Percentiles rank a stretch among this genome's conserved stretches.
Conservation (phyloP, 2,797 vertebrate species). For the Selene dorsalis region DNA sequence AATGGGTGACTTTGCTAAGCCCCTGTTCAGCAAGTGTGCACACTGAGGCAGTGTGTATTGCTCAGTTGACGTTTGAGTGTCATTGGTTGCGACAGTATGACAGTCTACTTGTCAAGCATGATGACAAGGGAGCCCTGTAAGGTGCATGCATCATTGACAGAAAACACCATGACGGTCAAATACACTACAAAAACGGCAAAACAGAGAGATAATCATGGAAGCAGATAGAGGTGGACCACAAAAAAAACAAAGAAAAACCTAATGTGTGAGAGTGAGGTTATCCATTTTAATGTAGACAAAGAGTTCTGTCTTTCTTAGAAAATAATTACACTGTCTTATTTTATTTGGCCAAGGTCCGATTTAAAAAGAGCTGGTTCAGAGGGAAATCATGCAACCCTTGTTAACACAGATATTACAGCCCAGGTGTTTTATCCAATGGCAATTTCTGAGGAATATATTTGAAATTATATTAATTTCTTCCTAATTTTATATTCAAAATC, state of each 20-base stretch:
- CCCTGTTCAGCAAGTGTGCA: conserved; percentile 40
- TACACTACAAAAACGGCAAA: conserved; percentile 24
- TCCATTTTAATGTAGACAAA: neutral
- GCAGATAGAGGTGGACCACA: neutral
- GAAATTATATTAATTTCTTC: neutral
- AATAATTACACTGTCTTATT: neutral
- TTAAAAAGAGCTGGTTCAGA: conserved; percentile 1
- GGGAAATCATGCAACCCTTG: neutral
- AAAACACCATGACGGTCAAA: conserved; percentile 48
- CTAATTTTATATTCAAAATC: neutral
- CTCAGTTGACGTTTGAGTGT: conserved; percentile 66
- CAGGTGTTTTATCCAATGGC: neutral
- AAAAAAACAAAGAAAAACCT: neutral
- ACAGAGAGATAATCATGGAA: neutral
- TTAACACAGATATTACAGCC: neutral
- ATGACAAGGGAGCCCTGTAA: conserved; percentile 74
- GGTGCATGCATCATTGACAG: conserved; percentile 63
- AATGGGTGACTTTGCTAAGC: conserved; percentile 71
- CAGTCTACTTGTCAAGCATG: conserved; percentile 72
- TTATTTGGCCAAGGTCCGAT: neutral
- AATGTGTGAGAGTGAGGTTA: neutral
- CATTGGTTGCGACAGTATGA: conserved; percentile 75
- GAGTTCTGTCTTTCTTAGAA: neutral
- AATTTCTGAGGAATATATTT: neutral
- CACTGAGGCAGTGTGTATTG: conserved; percentile 40